These are phyloP conservation scores for Morpho helenor DNA, from an alignment of 2,888 invertebrate species.

Conservation along the genomic window DNA sequence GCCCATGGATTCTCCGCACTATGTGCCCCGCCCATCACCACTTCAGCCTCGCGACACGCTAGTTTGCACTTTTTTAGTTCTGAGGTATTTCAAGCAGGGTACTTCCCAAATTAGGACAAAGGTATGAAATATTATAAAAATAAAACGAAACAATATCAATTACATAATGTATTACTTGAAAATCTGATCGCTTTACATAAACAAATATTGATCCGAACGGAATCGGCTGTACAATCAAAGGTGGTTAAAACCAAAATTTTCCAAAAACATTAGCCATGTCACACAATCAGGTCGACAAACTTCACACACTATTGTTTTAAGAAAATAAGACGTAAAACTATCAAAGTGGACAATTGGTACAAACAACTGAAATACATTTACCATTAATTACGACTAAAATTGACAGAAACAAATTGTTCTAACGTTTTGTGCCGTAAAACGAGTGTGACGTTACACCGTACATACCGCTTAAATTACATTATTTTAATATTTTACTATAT, in stretches of 20 bases:
- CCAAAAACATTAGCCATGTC: constrained; percentile 7
- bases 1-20: too few species aligned
- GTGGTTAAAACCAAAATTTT: constrained; percentile 15
- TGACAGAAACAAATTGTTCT: constrained; percentile 73
- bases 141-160: constrained; percentile 47
- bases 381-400: constrained; percentile 65
- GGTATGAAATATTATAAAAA: constrained; percentile 38
- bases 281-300: background rate
- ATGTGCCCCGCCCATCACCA: too few species aligned
- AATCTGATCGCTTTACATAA: constrained; percentile 66
- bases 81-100: too few species aligned
- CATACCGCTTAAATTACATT: constrained; percentile 65
- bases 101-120: background rate
- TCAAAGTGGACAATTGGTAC: constrained; percentile 38
- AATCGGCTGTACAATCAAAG: constrained; percentile 45
- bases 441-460: constrained; percentile 73
- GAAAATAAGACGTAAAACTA: constrained; percentile 14
- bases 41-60: too few species aligned
- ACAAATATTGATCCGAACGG: constrained; percentile 69
- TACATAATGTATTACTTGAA: constrained; percentile 68
- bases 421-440: constrained; percentile 78
- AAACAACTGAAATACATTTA: constrained; percentile 51
- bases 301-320: constrained; percentile 4
- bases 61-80: too few species aligned
- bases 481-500: constrained; percentile 53